Percentiles rank a stretch among this genome's conserved stretches.
phyloP scores from a whole-genome alignment of 35 echinoderm and acorn worm species.

The Anneissia japonica region DNA sequence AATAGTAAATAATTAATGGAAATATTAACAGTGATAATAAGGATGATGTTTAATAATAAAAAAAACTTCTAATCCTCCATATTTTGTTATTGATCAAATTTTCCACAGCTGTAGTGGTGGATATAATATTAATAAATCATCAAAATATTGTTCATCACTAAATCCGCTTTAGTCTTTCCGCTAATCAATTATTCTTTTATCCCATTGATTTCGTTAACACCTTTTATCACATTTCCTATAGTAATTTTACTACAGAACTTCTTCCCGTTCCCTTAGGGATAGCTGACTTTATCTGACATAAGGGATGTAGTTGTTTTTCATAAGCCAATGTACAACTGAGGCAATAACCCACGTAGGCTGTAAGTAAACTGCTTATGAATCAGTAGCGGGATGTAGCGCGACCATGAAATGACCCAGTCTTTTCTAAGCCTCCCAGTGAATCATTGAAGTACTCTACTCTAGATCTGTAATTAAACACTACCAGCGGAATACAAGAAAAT shows the following conservation, averaged over 20 bases:
- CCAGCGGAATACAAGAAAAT: neutral
- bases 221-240: neutral
- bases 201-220: neutral
- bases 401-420: neutral
- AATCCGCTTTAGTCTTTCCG: too few species aligned
- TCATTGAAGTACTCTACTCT: neutral
- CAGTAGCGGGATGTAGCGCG: neutral
- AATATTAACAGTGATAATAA: too few species aligned
- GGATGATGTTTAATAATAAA: too few species aligned
- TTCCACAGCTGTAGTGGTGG: too few species aligned
- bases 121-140: too few species aligned
- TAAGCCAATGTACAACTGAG: too few species aligned
- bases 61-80: too few species aligned
- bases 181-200: neutral
- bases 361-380: neutral
- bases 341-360: neutral
- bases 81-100: too few species aligned
- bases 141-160: too few species aligned
- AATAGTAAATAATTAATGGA: too few species aligned
- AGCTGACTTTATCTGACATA: neutral
- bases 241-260: neutral
- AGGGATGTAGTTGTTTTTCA: too few species aligned
- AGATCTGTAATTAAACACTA: neutral
- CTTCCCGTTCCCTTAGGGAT: neutral
- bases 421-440: neutral